Base-by-base conservation (phyloP, 2,113 vertebrate genomes). In the Sander lucioperca region DNA sequence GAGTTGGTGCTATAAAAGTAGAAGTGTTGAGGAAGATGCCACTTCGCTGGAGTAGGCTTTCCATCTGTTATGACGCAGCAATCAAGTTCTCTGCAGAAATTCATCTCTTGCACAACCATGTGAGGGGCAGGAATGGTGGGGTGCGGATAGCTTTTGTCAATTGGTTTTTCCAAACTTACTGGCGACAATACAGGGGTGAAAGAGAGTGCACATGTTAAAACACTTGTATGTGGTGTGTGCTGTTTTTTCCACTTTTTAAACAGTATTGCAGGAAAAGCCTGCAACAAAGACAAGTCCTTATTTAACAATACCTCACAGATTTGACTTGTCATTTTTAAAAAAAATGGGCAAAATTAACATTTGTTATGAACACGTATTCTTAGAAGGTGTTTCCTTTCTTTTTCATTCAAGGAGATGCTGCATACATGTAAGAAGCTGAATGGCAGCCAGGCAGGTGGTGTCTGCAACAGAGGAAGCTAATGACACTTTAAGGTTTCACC, bases 401-500 rank as follows among this genome's bases (percentile, higher is more conserved):
- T 77, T 74, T 54, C 45, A 63, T 81, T 83, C 70, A 76, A 65
- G 67, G 74, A 36, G 76, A 74, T 33, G 1, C 68, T 66, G 61
- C 64, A 9, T 39, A 53, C 10, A 53, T 82, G 62, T 80, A 27
- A 48, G 84, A 53, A 33, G 73, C 75, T 83, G 74, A 90, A 83
- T 81, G 80, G 86, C 80, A 86, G 70, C 78, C 76, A 82, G 82
- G 81, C 86, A 88, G 92, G 90, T 84, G 91, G 81, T 57, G 77
- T 82, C 86, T 79, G 83, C 82, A 77, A 73, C 83, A 77, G 65
- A 86, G 73, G 86, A 79, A 76, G 57, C 77, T 91, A 92, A 91
- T 90, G 86, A 89, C 88, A 87, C 87, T 87, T 85, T 86, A 89
- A 90, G 89, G 89, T 90, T 88, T 88, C 89, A 73, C 89, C 48